Evolutionary conservation across 2,797 vertebrate genomes (phyloP), one percentile per base, ranked within the genome.

Genomic region (Scyliorhinus canicula): DNA sequence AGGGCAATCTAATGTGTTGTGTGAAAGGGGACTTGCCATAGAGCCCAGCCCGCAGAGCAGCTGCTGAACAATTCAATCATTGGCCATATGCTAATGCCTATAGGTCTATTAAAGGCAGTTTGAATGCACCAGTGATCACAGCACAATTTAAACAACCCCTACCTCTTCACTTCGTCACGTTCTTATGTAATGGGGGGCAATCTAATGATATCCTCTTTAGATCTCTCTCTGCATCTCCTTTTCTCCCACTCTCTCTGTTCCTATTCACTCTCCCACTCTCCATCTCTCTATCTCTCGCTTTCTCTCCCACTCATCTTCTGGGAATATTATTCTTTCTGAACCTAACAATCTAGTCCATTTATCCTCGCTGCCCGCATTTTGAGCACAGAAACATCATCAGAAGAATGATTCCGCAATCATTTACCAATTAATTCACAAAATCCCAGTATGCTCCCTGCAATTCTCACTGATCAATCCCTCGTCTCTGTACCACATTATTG

Each of bases 21-120:
- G 44, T 82, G 79, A 82, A 82, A 82, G 40, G 40, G 79, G 79
- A 21, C 44, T 82, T 82, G 21, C 21, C 5, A 24, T 47, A 21
- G 40, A 82, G 79, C 44, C 40, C 40, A 82, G 79, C 21, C 79
- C 24, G 6, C 79, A 47, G 40, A 82, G 79, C 79, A 82, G 79
- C 21, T 47, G 44, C 79, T 82, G 44, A 82, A 82, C 79, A 82
- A 82, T 82, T 82, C 79, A 82, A 82, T 82, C 79, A 82, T 44
- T 82, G 79, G 40, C 19, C 79, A 47, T 82, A 47, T 82, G 79
- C 79, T 82, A 82, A 82, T 82, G 44, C 40, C 21, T 82, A 47
- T 82, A 82, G 21, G 79, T 26, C 79, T 82, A 82, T 82, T 47
- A 82, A 82, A 82, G 79, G 44, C 40, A 82, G 47, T 82, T 82